A percentile compares a stretch with the other conserved stretches of the same genome.
These are phyloP conservation scores for Cyrtorhinus lividipennis DNA, from an alignment of 1,140 invertebrate genomes.

Conservation along the genomic window DNA sequence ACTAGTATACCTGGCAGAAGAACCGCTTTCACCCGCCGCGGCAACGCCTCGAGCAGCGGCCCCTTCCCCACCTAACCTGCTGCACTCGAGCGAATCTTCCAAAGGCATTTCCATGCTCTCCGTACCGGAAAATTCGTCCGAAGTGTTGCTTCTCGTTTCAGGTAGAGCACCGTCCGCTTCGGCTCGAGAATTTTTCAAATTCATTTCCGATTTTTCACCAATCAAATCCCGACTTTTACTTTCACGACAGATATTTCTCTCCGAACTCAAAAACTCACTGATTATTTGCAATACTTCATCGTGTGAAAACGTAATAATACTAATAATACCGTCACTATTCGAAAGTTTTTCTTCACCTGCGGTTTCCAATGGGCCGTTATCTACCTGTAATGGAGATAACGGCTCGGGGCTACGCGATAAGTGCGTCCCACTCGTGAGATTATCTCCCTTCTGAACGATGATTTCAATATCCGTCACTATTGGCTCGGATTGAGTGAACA, in stretches of 20 bases:
- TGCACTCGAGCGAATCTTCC: constrained; percentile 18
- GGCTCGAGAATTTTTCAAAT: constrained; percentile 19
- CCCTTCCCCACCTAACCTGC: constrained; percentile 22
- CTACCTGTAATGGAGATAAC: constrained; percentile 6
- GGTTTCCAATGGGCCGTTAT: constrained; percentile 14
- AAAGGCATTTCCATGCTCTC: constrained; percentile 28
- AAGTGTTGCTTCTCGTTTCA: constrained; percentile 22
- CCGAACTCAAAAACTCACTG: constrained; percentile 15
- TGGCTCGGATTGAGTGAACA: neutral
- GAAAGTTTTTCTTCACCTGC: constrained; percentile 10
- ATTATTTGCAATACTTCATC: constrained; percentile 18
- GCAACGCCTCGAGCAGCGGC: constrained; percentile 27
- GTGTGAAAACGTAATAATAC: constrained; percentile 19
- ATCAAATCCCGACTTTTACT: constrained; percentile 8
- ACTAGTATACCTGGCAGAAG: constrained; percentile 57
- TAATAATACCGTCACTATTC: neutral
- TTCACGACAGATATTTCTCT: constrained; percentile 13
- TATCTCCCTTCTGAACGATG: neutral
- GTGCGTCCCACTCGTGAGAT: neutral
- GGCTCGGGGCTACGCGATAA: neutral
- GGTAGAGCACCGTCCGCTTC: constrained; percentile 10
- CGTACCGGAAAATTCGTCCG: constrained; percentile 26
- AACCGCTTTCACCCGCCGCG: constrained; percentile 29
- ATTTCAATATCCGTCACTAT: neutral
- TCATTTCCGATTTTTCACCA: constrained; percentile 5